A percentile compares a stretch with the other conserved stretches of the same genome.
Conservation (phyloP, 2,888 invertebrate genomes). For the Sialis lutaria region DNA sequence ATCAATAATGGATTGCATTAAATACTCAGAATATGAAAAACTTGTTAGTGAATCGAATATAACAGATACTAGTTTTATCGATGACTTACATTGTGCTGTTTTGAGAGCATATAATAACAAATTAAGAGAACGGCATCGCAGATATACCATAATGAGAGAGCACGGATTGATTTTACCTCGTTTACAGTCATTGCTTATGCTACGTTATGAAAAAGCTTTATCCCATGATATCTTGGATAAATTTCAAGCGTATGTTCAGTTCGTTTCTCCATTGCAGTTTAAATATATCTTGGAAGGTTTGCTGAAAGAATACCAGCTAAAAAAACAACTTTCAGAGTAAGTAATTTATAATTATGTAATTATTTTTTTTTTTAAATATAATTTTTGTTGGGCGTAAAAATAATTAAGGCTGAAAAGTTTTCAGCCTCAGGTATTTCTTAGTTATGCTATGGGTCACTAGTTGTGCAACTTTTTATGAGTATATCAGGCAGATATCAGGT, state of each 20-base stretch:
- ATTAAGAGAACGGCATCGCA: conserved; percentile 50
- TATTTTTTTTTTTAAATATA: too few species aligned
- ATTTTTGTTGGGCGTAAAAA: conserved; percentile 1
- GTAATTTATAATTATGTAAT: conserved; percentile 10
- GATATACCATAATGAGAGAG: conserved; percentile 52
- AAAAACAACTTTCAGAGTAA: conserved; percentile 32
- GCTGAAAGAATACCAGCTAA: conserved; percentile 49
- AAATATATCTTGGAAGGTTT: conserved; percentile 63
- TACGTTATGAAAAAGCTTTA: conserved; percentile 48
- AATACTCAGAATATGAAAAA: conserved; percentile 22
- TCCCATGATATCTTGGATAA: conserved; percentile 35
- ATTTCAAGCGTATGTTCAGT: conserved; percentile 57
- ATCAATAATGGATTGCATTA: conserved; percentile 33
- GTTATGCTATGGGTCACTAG: too few species aligned
- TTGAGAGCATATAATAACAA: conserved; percentile 60
- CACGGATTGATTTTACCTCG: conserved; percentile 66
- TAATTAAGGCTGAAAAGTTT: background rate
- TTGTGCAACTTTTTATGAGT: too few species aligned
- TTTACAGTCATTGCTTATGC: conserved; percentile 48
- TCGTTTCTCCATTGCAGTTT: conserved; percentile 52
- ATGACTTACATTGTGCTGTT: conserved; percentile 49
- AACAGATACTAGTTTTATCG: conserved; percentile 30
- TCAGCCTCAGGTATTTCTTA: too few species aligned
- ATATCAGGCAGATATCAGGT: too few species aligned
- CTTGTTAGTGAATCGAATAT: conserved; percentile 19